phyloP scores from a whole-genome alignment of 2,797 vertebrate genomes.

The Scolopax rusticola region DNA sequence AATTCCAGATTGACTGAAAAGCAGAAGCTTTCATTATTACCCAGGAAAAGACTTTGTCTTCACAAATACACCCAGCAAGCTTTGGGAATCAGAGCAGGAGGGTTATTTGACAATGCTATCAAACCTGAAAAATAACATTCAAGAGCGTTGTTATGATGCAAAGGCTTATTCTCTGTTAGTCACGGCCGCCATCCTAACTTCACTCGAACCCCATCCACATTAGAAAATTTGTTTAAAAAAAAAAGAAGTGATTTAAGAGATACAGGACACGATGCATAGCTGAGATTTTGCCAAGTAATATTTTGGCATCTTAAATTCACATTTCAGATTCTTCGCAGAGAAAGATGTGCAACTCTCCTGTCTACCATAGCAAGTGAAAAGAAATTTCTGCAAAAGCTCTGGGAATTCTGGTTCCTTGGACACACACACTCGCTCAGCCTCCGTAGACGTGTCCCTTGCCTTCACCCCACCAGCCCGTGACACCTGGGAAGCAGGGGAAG shows the following conservation, averaged over 20 bases:
- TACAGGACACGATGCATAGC: background rate
- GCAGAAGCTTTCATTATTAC: conserved; percentile 45
- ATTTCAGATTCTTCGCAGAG: background rate
- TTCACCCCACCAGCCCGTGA: background rate
- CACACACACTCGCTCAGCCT: fast-evolving
- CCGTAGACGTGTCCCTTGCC: background rate
- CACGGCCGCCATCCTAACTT: background rate
- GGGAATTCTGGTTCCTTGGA: background rate
- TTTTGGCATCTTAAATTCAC: background rate
- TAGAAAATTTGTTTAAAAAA: background rate
- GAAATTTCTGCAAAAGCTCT: background rate
- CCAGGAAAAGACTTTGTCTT: conserved; percentile 12
- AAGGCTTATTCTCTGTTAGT: background rate
- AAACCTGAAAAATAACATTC: conserved; percentile 69
- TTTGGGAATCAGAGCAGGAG: conserved; percentile 34
- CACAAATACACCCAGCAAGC: conserved; percentile 48
- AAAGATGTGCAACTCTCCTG: background rate
- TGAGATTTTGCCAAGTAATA: fast-evolving
- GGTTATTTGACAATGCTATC: conserved; percentile 2
- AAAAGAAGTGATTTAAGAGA: background rate
- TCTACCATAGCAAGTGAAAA: background rate
- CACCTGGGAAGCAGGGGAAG: background rate
- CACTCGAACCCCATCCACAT: background rate
- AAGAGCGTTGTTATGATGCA: conserved; percentile 22
- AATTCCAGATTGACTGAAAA: conserved; percentile 30